A percentile compares a stretch with the other conserved stretches of the same genome.
phyloP scores from a whole-genome alignment of 2,797 vertebrate species.

The Gadopsis bispinosus region DNA sequence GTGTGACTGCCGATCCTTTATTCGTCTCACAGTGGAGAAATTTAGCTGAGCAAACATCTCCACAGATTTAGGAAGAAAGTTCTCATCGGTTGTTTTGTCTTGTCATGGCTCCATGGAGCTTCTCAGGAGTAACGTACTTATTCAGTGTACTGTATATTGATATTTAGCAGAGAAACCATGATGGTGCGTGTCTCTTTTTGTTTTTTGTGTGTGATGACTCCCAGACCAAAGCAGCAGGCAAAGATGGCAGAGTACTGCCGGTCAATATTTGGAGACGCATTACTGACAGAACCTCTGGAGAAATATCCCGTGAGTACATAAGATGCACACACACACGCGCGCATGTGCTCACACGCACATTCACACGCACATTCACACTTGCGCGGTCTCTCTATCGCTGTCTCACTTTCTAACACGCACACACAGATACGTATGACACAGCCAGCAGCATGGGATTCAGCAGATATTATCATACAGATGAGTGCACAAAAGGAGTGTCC shows the following conservation, averaged over 20 bases:
- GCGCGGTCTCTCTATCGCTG: background rate
- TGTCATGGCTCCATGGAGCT: conserved; percentile 8
- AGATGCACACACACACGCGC: conserved; percentile 16
- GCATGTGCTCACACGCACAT: conserved; percentile 12
- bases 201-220: conserved; percentile 55
- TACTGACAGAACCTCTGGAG: conserved; percentile 94
- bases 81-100: conserved; percentile 16
- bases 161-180: conserved; percentile 18
- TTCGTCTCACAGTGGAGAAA: too few relatives aligned
- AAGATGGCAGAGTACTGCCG: conserved; percentile 99
- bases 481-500: conserved; percentile 50
- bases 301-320: conserved; percentile 92
- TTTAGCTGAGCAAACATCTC: background rate
- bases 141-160: conserved; percentile 29
- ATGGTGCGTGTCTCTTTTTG: conserved; percentile 37
- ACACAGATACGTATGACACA: conserved; percentile 25
- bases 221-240: conserved; percentile 95
- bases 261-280: conserved; percentile 95
- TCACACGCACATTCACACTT: conserved; percentile 29
- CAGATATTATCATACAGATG: conserved; percentile 51
- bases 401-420: conserved; percentile 11
- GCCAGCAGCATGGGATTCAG: conserved; percentile 35
- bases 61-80: background rate
- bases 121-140: conserved; percentile 21
- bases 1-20: background rate